Conservation (phyloP, 37 sponge, comb jelly and placozoan species). For the Mnemiopsis leidyi region DNA sequence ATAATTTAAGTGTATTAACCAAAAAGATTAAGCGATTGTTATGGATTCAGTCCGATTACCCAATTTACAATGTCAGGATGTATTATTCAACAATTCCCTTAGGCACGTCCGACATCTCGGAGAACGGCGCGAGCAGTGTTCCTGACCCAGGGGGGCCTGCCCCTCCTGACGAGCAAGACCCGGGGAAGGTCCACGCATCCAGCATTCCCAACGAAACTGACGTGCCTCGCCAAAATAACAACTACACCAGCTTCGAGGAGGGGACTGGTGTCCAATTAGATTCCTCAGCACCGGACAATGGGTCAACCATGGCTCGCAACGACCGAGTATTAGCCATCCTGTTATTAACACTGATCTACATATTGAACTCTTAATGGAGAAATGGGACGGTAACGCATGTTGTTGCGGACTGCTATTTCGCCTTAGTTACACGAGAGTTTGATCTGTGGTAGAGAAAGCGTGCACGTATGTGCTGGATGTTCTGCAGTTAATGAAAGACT, state of each 20-base stretch:
- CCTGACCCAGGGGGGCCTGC: neutral
- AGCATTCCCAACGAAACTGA: too few relatives aligned
- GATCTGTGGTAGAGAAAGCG: too few relatives aligned
- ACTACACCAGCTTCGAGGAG: neutral
- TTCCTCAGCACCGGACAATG: neutral
- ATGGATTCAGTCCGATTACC: too few relatives aligned
- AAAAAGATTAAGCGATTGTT: too few relatives aligned
- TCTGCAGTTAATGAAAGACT: neutral
- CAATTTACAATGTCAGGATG: too few relatives aligned
- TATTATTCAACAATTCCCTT: too few relatives aligned
- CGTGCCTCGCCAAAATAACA: neutral
- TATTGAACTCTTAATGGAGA: constrained; percentile 26
- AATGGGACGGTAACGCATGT: neutral
- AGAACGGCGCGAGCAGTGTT: neutral
- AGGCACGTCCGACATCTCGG: neutral
- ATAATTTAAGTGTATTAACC: too few relatives aligned
- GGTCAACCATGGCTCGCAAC: neutral
- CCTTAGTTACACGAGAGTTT: too few relatives aligned
- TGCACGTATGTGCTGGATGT: neutral
- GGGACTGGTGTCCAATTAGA: neutral
- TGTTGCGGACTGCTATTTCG: neutral
- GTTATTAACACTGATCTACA: constrained; percentile 54
- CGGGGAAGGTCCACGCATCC: neutral
- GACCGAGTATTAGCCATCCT: neutral
- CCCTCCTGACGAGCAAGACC: neutral